Evolutionary conservation across 1,140 invertebrate species (phyloP), one percentile per base, ranked within the genome.

Genomic region (Anoplophora glabripennis): DNA sequence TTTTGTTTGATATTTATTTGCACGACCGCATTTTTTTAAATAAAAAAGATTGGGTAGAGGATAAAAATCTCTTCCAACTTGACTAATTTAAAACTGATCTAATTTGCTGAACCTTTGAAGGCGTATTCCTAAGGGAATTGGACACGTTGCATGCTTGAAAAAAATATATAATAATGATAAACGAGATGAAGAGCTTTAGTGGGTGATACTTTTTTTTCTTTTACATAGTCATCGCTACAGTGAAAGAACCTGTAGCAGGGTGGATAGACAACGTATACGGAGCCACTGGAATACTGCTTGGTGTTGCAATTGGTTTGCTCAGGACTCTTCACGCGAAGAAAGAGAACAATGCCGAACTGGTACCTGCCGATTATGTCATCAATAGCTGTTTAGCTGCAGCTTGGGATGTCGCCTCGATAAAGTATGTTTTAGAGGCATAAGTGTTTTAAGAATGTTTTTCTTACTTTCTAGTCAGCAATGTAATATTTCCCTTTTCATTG

Each of bases 241-340:
- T 76, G 40, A 72, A 76, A 54, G 81, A 83, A 66, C 82, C 82
- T 37, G 59, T 81, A 15, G 63, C 72, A 4, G 87, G 88, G 7
- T 93, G 89, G 89, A 84, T 89, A 40, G 89, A 92, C 70, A 92
- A 91, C 74, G 76, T 87, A 45, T 89, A 88, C 74, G 89, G 89
- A 34, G 84, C 88, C 18, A 88, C 86, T 48, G 89, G 83, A 10
- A 74, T 80, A 2, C 51, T 83, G 3, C 71, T 79, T 0, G 83
- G 80, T 4, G 77, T 71, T 38, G 85, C 85, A 28, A 81, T 85
- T 58, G 88, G 88, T 4, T 63, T 89, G 2, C 66, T 90, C 18
- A 76, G 85, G 58, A 81, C 81, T 9, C 72, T 89, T 61, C 76
- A 81, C 33, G 80, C 81, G 28, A 76, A 83, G 59, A 59, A 54